Percentiles rank a stretch among this genome's conserved stretches.
Conservation (phyloP, 2,888 invertebrate species). For the Drosophila mimica region DNA sequence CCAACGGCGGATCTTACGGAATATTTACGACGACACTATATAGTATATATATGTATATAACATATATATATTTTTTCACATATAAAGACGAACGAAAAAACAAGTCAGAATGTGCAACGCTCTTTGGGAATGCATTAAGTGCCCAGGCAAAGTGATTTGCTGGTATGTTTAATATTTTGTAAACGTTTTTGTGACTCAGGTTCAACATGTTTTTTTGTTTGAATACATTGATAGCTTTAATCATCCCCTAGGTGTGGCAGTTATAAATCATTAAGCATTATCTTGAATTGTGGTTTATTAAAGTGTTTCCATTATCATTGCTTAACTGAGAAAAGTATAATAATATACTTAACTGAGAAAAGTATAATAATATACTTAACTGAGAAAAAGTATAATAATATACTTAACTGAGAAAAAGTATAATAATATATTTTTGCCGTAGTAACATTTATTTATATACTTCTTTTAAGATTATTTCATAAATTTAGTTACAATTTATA, state of each 20-base stretch:
- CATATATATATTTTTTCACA: background rate
- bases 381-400: background rate
- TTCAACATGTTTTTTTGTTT: background rate
- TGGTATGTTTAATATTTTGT: conserved; percentile 72
- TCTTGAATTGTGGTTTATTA: background rate
- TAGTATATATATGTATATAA: conserved; percentile 12
- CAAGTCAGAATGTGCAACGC: conserved; percentile 78
- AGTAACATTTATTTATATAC: no score
- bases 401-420: background rate
- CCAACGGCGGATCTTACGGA: conserved; percentile 34
- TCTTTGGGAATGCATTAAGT: conserved; percentile 81
- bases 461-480: background rate
- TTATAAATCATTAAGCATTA: background rate
- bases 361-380: background rate
- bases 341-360: background rate
- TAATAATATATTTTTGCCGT: background rate
- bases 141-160: conserved; percentile 82
- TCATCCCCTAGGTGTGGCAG: background rate
- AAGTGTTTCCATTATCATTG: background rate
- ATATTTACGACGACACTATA: conserved; percentile 12
- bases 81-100: conserved; percentile 22
- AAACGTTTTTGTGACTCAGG: conserved; percentile 30
- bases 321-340: background rate
- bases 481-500: background rate
- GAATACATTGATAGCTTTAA: background rate